Base-by-base conservation (phyloP, 2,888 invertebrate species). In the Chymomyza caudatula region DNA sequence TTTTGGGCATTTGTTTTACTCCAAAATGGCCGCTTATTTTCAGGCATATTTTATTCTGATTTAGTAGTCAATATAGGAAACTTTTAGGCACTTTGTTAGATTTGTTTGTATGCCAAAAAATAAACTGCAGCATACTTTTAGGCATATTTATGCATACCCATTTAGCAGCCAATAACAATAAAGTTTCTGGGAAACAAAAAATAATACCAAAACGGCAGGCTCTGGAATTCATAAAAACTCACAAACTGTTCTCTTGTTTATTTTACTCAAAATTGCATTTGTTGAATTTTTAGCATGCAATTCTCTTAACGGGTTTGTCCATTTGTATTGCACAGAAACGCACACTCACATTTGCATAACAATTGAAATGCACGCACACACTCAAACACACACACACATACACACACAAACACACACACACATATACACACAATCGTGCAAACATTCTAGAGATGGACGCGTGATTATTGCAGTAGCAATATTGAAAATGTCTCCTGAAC, bases 401-500 rank as follows among this genome's bases (percentile, higher is more conserved):
- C 11, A 37, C 25, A 25, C 25, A 25, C 25, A 25, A 4, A 25
- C 25, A 25, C 25, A 4, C 25, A 25, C 1, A 6, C 25, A 25
- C 11, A 37, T 8, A 37, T 37, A 11, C 2, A 3, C 11, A 37
- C 29, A 37, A 8, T 37, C 29, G 8, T 1, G 11, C 29, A 11
- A 11, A 37, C 11, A 4, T 11, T 11, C 29, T 37, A 37, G 29
- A 37, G 29, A 37, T 37, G 29, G 29, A 8, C 8, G 8, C 29
- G 29, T 37, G 29, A 37, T 11, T 37, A 37, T 37, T 8, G 29
- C 29, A 37, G 11, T 4, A 37, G 5, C 4, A 4, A 37, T 49
- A 57, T 57, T 57, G 44, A 43, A 57, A 57, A 57, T 23, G 44
- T 57, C n/a, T n/a, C n/a, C n/a, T 1, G 29, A 11, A 37, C 11